Evolutionary conservation across 2,113 vertebrate species (phyloP).

Genomic region (Dasypus novemcinctus): DNA sequence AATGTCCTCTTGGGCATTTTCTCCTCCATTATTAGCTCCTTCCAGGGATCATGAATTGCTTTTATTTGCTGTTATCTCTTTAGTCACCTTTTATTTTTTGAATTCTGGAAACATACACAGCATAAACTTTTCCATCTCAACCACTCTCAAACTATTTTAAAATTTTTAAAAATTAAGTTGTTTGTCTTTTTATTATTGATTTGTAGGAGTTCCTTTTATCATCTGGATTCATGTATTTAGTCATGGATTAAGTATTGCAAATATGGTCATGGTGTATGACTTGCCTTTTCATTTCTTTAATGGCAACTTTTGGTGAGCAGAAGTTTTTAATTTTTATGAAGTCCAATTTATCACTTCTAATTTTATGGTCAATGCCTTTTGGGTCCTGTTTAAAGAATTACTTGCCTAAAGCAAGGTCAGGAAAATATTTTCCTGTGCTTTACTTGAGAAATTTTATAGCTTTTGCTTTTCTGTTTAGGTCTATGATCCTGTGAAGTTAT

Average conservation of each 20-base stretch:
- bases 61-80: too few species aligned
- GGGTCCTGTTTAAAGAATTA: background rate
- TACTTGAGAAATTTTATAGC: background rate
- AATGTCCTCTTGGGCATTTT: too few species aligned
- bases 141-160: background rate
- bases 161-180: constrained; percentile 2
- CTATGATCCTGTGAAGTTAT: background rate
- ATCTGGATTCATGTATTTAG: background rate
- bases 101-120: too few species aligned
- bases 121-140: too few species aligned
- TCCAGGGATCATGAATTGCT: too few species aligned
- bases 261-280: background rate
- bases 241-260: background rate
- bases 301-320: constrained; percentile 18
- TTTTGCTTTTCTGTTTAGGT: constrained; percentile 21
- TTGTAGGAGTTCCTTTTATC: constrained; percentile 37
- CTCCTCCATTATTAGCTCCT: too few species aligned
- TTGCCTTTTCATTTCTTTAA: constrained; percentile 40
- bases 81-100: too few species aligned
- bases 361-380: constrained; percentile 24
- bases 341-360: too few species aligned
- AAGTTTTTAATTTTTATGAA: constrained; percentile 44
- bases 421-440: constrained; percentile 17
- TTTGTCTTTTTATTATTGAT: too few species aligned
- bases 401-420: background rate